Evolutionary conservation across 2,888 invertebrate species (phyloP), one percentile per base, ranked within the genome.

Genomic region (Tanaodytes sp.): DNA sequence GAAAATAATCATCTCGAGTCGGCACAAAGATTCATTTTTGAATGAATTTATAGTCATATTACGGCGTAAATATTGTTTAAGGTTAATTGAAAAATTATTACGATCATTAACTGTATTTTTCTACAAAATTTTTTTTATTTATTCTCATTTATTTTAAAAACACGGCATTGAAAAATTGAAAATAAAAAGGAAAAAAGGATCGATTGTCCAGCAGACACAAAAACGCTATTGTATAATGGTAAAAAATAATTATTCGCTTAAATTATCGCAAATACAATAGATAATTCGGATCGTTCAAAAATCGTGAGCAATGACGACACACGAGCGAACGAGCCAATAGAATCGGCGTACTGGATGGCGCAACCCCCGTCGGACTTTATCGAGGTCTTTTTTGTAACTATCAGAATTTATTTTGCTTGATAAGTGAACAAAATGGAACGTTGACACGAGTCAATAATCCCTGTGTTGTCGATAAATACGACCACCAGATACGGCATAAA

Each of bases 341-440:
- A 52, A 48, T n/a, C 27, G 45, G 19, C 51, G 43, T n/a, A 36
- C 18, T 30, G 27, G 40, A 52, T 68, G 62, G 63, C 68, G 63
- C 68, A 68, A 68, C 68, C 68, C 63, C 51, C 45, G 57, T 36
- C 33, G 33, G 33, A 57, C 19, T 16, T 57, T 68, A 68, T 46
- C 61, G 52, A 52, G 48, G 18, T 16, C 36, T 68, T 62, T 62
- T 57, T 49, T n/a, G 39, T 55, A 19, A 51, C 36, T 49, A 55
- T 55, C 61, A 39, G 20, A 67, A 67, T 61, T 49, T 61, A 61
- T 67, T 55, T 67, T 51, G 39, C 20, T 20, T 57, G 67, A 67
- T 67, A 67, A 67, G 18, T 42, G 55, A 43, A 51, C 61, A 55
- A 62, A 67, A 67, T 67, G 55, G 55, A 62, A 31, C 61, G 48